Percentiles rank a stretch among this genome's conserved stretches.
Evolutionary conservation across 2,113 vertebrate genomes (phyloP).

Genomic region (Syngnathus floridae): DNA sequence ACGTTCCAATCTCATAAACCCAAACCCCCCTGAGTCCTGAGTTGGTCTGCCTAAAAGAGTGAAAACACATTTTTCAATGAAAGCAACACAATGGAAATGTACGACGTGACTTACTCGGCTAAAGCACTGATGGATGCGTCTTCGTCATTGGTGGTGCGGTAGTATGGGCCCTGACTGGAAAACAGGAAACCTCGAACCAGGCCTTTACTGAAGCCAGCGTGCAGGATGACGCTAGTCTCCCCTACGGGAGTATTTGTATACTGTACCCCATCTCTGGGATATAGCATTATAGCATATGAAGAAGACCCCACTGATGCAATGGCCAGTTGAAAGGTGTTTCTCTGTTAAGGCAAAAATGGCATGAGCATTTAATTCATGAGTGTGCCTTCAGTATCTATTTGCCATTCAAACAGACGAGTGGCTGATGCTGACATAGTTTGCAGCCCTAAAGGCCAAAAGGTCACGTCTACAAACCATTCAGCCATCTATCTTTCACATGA

Average conservation of each 20-base stretch:
- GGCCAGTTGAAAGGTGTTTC: constrained; percentile 90
- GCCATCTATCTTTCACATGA: background rate
- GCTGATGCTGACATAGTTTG: background rate
- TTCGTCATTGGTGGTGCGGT: constrained; percentile 72
- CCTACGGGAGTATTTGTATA: constrained; percentile 73
- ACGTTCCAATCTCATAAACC: constrained; percentile 86
- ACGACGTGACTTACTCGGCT: constrained; percentile 71
- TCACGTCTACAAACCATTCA: background rate
- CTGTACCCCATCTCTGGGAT: constrained; percentile 79
- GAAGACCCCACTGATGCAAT: constrained; percentile 76
- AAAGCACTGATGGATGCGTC: constrained; percentile 75
- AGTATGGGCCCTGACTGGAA: constrained; percentile 74
- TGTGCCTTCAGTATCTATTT: background rate
- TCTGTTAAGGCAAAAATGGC: constrained; percentile 62
- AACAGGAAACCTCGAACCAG: constrained; percentile 63
- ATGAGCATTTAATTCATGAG: background rate
- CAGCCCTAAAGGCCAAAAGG: background rate
- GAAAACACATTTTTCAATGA: background rate
- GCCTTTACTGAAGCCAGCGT: constrained; percentile 84
- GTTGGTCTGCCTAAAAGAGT: constrained; percentile 78
- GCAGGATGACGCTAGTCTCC: constrained; percentile 47
- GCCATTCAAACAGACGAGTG: background rate
- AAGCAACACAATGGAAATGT: background rate
- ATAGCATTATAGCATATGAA: constrained; percentile 86
- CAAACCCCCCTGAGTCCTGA: constrained; percentile 80